Base-by-base conservation (phyloP, 1,140 invertebrate species). In the Saccostrea echinata region DNA sequence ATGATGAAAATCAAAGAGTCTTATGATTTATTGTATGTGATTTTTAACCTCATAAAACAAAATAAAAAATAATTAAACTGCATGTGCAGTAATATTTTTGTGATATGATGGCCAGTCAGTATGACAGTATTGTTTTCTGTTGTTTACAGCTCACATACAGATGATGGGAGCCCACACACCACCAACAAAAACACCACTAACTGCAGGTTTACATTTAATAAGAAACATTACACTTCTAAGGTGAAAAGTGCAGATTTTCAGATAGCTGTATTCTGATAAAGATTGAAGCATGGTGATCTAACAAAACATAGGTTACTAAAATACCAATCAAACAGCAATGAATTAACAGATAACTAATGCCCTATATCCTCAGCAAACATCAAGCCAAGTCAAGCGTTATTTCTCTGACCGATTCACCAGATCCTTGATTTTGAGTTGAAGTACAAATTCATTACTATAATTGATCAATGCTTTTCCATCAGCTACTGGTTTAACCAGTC, bases 401-500 rank as follows among this genome's bases (percentile, higher is more conserved):
- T 64, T 64, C 57, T 64, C 21, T 64, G 57, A 64, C 68, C 27
- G 8, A 30, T 76, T 76, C 68, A 33, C 24, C 27, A 30, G 68
- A 76, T 76, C 30, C 68, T 76, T 76, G 68, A 76, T 76, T 76
- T 12, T 1, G 27, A 30, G 27, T 11, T 76, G 68, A 76, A 76
- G 68, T 76, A 30, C 68, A 76, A 76, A 76, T 76, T 76, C 68
- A 76, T 76, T 76, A 76, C 68, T 76, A 30, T 76, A 76, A 76
- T 76, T 76, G 68, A 76, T 76, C 30, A 76, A 12, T 76, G 64
- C 18, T n/a, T 30, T 12, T 16, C 68, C 68, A 76, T 76, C 68
- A 76, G 68, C 27, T 11, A 16, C 68, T 76, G 24, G 24, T 33
- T 27, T 35, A 33, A 16, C 30, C 30, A 33, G 68, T 11, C 12